Evolutionary conservation across 2,113 vertebrate species (phyloP), one percentile per base, ranked within the genome.

Genomic region (Oceanodroma tethys): DNA sequence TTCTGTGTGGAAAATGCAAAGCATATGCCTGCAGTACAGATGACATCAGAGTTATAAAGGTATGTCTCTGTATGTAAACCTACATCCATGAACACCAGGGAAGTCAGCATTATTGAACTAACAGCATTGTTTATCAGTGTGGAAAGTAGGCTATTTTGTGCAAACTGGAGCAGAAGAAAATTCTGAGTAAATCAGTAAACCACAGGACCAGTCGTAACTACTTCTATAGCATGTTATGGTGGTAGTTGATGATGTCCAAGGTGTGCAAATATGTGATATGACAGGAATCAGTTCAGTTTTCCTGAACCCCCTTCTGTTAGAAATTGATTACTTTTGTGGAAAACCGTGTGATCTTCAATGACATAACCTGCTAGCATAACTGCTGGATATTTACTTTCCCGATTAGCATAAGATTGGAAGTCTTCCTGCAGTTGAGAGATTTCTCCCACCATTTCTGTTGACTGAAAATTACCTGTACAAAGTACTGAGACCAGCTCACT

Each of bases 1-100:
- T 98, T 38, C 89, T 98, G 6, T 98, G 98, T 90, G 81, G 92
- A 48, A 98, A 98, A 70, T 98, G 98, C 93, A 98, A 98, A 95
- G 53, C 26, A 2, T 96, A 96, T 40, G 97, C 82, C 6, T 98
- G 98, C 92, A 93, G 92, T 21, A 97, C 96, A 27, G 96, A 97
- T 16, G 93, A 98, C 67, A 92, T 98, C 81, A 95, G 98, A 90
- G 68, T 98, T 85, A 94, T 98, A 63, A 95, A 98, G 97, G 98
- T 98, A 95, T 84, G 90, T 15, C 32, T 47, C 53, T 76, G 47
- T 65, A n/a, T 15, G 36, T 38, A 66, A 75, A 85, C 23, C 8
- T 63, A 55, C 13, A 52, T 47, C 45, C 30, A 22, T 29, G 38
- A 75, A 73, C 45, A 84, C 16, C 29, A 56, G 13, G 16, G 12